Evolutionary conservation across 2,888 invertebrate species (phyloP).

Genomic region (Cheilosia impressa): DNA sequence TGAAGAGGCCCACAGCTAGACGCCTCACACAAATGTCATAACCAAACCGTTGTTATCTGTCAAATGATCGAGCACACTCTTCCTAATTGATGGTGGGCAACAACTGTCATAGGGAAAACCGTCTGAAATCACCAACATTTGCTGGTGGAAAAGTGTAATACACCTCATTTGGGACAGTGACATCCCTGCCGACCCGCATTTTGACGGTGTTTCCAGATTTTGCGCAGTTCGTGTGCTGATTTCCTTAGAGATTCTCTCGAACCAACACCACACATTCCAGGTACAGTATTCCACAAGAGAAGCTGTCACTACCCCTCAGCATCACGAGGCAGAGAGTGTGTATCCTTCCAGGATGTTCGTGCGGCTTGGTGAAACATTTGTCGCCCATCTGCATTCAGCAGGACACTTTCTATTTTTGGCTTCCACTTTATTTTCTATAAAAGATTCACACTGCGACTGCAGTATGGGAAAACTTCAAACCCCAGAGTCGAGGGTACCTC

Average conservation of each 20-base stretch:
- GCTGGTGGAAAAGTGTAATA: conserved; percentile 54
- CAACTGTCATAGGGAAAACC: conserved; percentile 16
- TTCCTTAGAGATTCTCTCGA: conserved; percentile 37
- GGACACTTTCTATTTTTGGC: conserved; percentile 74
- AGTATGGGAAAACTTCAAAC: conserved; percentile 53
- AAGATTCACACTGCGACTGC: conserved; percentile 70
- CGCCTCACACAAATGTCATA: conserved; percentile 35
- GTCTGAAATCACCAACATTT: not conserved
- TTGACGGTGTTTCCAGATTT: conserved; percentile 42
- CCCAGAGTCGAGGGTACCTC: not conserved
- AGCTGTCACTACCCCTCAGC: conserved; percentile 51
- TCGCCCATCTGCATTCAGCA: conserved; percentile 73
- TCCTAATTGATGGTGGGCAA: conserved; percentile 62
- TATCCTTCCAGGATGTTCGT: conserved; percentile 57
- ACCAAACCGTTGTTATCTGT: conserved; percentile 61
- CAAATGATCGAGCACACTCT: conserved; percentile 68
- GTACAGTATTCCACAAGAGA: conserved; percentile 53
- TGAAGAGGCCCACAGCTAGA: conserved; percentile 28
- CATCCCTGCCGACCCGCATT: conserved; percentile 60
- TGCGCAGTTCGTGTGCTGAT: conserved; percentile 44
- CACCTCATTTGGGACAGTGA: conserved; percentile 67
- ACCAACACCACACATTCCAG: conserved; percentile 50
- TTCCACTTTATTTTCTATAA: conserved; percentile 72
- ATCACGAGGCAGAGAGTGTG: conserved; percentile 5
- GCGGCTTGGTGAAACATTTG: conserved; percentile 60